Evolutionary conservation across 2,888 invertebrate genomes (phyloP).

Genomic region (Nemoura dubitans): DNA sequence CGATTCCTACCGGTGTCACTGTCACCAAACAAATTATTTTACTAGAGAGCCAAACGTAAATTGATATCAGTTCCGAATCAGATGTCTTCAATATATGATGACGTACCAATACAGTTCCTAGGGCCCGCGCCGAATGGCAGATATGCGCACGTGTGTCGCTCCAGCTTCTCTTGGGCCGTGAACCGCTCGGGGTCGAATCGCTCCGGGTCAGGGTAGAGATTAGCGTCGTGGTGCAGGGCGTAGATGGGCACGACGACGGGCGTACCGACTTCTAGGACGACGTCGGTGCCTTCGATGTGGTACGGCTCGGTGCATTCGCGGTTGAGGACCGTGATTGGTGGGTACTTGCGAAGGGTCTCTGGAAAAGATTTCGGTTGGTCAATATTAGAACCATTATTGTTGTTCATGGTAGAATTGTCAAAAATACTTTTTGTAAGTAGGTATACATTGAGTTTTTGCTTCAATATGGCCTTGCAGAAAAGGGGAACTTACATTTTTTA

Average conservation of each 20-base stretch:
- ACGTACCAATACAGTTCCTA: constrained; percentile 67
- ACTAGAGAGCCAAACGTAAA: no score
- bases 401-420: no score
- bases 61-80: no score
- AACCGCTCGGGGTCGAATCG: constrained; percentile 68
- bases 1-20: no score
- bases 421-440: no score
- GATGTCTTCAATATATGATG: no score
- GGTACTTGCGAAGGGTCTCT: constrained; percentile 70
- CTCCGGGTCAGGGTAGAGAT: constrained; percentile 67
- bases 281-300: constrained; percentile 62
- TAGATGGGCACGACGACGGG: constrained; percentile 66
- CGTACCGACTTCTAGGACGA: constrained; percentile 64
- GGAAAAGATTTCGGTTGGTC: no score
- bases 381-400: no score
- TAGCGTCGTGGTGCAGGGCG: constrained; percentile 67
- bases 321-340: constrained; percentile 64
- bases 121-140: constrained; percentile 68
- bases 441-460: no score
- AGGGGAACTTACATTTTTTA: no score
- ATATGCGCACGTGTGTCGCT: constrained; percentile 62
- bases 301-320: constrained; percentile 66
- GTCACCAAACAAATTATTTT: no score
- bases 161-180: constrained; percentile 60
- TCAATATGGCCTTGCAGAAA: no score